Evolutionary conservation across 2,113 vertebrate species (phyloP), one percentile per base, ranked within the genome.

Genomic region (Zootoca vivipara): DNA sequence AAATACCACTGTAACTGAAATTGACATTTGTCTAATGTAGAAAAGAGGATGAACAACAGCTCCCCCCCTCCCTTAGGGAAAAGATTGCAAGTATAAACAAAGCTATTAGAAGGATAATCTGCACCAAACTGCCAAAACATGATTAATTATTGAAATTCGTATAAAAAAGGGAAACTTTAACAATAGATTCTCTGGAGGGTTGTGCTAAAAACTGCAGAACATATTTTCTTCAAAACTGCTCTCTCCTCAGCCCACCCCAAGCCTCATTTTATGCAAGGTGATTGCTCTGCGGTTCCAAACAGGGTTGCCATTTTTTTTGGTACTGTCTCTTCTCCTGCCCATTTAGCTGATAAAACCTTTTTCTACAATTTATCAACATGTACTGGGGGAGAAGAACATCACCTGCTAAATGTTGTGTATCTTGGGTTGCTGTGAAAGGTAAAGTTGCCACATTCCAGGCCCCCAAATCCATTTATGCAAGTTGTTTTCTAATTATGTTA

Each of bases 121-220:
- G 30, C 18, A 82, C 7, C 30, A 35, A 88, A 75, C 56, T 83
- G 80, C 62, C 73, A 88, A 88, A 88, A 77, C 33, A 70, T 78
- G 62, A 88, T 83, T 83, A 88, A 77, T 88, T 77, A 83, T 58
- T 83, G 62, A 88, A 88, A 83, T 78, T 69, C 33, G 42, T 52
- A 77, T 83, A n/a, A 83, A 82, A 78, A 87, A 56, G 30, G 42
- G 10, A 46, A 69, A 83, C 52, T 78, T 78, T 40, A 69, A 28
- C 56, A 87, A n/a, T 75, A 65, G 24, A 16, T 28, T 75, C 38
- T 82, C 70, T 64, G 72, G n/a, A 69, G 64, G 33, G 67, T 52
- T 56, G 42, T 28, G 26, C 81, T 83, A 52, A 78, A 69, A 40
- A 38, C 35, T 30, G 16, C 24, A 38, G 58, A 78, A 83, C 20